Evolutionary conservation across 64 coral and sea anemone species (phyloP), one percentile per base, ranked within the genome.

Genomic region (Stichodactyla helianthus): DNA sequence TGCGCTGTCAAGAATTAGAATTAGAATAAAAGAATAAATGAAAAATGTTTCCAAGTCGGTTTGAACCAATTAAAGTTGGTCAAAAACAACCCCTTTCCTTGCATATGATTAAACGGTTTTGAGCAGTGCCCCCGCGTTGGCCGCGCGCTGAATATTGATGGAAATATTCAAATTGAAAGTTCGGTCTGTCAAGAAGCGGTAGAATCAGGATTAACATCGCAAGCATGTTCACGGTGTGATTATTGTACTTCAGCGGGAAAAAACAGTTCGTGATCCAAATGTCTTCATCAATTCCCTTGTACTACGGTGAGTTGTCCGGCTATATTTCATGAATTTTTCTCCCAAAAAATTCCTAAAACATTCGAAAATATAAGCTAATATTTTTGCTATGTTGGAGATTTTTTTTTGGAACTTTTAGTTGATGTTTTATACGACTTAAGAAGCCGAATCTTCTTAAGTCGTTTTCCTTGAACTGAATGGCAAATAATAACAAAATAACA

Each of bases 201-300:
- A 74, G 27, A 74, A 27, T 35, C 27, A 74, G 68, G 68, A 18
- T 70, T 8, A 70, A 22, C 68, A 74, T 31, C 8, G 27, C 4
- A 74, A 31, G 25, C 25, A 74, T 74, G 68, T 31, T 31, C 68
- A 27, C 27, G 68, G 26, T 74, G 25, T 23, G 68, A 74, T 74
- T 26, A 74, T 31, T 74, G n/a, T 31, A 7, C 25, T 31, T n/a
- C 68, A 23, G 25, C 25, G 19, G 22, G 20, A 65, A 20, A 27
- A 28, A 27, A n/a, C 7, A 74, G 68, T 13, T 74, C 25, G 25
- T 52, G 18, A 53, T 13, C 50, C 52, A 52, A 52, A 81, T 81
- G 78, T 81, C 78, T 18, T 81, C 78, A 50, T 81, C 78, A 14
- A 53, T 81, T 44, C 78, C 78, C 51, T 53, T 81, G 78, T 81